A percentile compares a stretch with the other conserved stretches of the same genome.
phyloP scores from a whole-genome alignment of 1,140 invertebrate species.

The Maconellicoccus hirsutus region DNA sequence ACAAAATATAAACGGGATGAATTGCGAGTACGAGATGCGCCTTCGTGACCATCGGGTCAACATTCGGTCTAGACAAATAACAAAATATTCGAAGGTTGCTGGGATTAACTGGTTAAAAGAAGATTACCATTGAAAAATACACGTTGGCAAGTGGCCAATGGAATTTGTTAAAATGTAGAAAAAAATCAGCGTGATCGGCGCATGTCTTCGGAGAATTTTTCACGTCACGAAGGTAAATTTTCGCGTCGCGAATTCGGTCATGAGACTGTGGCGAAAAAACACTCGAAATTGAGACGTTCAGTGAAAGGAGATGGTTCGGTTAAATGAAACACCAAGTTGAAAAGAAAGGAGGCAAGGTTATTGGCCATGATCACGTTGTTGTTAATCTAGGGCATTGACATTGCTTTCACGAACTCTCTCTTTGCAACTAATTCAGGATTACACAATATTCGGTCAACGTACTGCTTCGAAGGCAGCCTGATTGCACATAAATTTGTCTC shows the following conservation, averaged over 20 bases:
- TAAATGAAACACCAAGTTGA: neutral
- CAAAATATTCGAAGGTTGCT: neutral
- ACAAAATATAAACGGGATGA: too few species aligned
- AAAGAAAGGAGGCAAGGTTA: slow-evolving; percentile 22
- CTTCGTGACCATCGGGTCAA: neutral
- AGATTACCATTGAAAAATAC: neutral
- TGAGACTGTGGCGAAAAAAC: neutral
- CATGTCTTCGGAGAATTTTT: neutral
- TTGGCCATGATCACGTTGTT: slow-evolving; percentile 15
- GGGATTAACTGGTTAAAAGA: neutral
- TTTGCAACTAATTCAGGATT: slow-evolving; percentile 11
- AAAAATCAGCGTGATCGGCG: neutral
- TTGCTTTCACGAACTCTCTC: slow-evolving; percentile 22
- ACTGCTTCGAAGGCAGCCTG: neutral
- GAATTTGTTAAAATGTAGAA: neutral
- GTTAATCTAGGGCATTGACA: slow-evolving; percentile 18
- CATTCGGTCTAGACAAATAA: neutral
- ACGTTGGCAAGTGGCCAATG: neutral
- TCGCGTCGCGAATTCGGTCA: neutral
- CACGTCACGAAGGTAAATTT: too few species aligned
- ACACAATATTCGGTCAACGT: slow-evolving; percentile 3
- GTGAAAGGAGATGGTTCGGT: slow-evolving; percentile 15
- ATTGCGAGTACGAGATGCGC: too few species aligned
- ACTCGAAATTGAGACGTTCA: neutral
- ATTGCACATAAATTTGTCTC: too few species aligned